Evolutionary conservation across 2,797 vertebrate genomes (phyloP).

Genomic region (Etheostoma nigrum): DNA sequence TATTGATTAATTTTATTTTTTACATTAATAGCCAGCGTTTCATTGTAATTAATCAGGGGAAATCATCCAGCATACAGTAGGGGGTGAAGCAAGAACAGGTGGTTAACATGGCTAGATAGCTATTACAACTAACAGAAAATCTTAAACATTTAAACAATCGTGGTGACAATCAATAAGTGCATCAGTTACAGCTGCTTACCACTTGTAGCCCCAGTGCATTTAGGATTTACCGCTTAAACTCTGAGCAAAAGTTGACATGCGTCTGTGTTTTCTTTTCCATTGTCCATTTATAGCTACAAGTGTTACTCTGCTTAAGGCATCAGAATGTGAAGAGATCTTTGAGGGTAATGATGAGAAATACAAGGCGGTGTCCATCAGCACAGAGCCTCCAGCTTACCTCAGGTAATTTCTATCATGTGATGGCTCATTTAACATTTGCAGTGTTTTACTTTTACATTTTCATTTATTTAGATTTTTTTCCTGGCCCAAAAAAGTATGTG

Average conservation of each 20-base stretch:
- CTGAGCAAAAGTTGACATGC: background rate
- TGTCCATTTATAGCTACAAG: slow-evolving; percentile 88
- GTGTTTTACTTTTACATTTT: background rate
- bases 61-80: too few species aligned
- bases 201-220: background rate
- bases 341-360: slow-evolving; percentile 99
- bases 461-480: background rate
- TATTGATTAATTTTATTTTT: background rate
- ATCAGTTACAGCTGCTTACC: background rate
- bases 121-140: background rate
- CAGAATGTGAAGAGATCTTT: slow-evolving; percentile 97
- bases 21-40: background rate
- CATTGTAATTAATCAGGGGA: background rate
- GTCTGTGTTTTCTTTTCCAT: background rate
- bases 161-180: background rate
- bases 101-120: background rate
- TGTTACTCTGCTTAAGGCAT: slow-evolving; percentile 96
- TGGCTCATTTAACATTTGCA: background rate
- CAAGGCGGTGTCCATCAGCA: slow-evolving; percentile 98
- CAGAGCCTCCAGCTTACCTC: slow-evolving; percentile 97
- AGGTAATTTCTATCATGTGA: slow-evolving; percentile 82
- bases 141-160: background rate
- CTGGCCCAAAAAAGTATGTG: background rate
- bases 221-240: background rate
- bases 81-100: background rate